Base-by-base conservation (phyloP, 2,888 invertebrate genomes). In the Microctonus aethiopoides region DNA sequence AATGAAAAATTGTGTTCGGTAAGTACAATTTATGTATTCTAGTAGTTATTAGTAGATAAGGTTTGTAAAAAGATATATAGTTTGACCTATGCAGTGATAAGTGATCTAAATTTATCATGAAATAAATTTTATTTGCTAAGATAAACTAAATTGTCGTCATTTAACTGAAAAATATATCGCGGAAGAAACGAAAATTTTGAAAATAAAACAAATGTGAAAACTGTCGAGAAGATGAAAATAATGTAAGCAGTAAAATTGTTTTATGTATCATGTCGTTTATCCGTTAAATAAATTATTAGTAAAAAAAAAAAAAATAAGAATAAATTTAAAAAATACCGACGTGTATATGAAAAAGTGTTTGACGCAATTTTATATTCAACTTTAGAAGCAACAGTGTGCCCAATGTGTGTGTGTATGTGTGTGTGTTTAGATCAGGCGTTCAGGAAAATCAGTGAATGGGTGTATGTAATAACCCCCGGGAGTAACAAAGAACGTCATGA, bases 331-430 rank as follows among this genome's bases (percentile, higher is more conserved):
- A n/a, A n/a, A n/a, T n/a, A n/a, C n/a, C n/a, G n/a, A n/a, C 16
- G 46, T 46, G 1, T 16, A n/a, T 7, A 7, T 46, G 1, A 9
- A 46, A 16, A 16, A 16, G 26, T 54, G 26, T 26, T 54, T 24
- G 24, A 54, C 2, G 46, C 26, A 22, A 20, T 51, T 63, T 11
- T 10, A 32, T 20, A 39, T 26, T 34, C 22, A 11, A 51, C 22
- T 13, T n/a, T 41, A 29, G 46, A 64, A 70, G 76, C 76, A 76
- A 76, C 74, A 74, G 73, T 70, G 73, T 70, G 73, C 76, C 69
- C 69, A 36, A 51, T 32, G 57, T 56, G 54, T 51, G 68, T 32
- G 46, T 54, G 57, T n/a, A 51, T 32, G 57, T 56, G 54, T 51
- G 68, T 39, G 46, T 54, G 57, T n/a, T n/a, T n/a, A 34, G 63